Conservation (phyloP, 2,113 vertebrate genomes). For the Glaucidium brasilianum region DNA sequence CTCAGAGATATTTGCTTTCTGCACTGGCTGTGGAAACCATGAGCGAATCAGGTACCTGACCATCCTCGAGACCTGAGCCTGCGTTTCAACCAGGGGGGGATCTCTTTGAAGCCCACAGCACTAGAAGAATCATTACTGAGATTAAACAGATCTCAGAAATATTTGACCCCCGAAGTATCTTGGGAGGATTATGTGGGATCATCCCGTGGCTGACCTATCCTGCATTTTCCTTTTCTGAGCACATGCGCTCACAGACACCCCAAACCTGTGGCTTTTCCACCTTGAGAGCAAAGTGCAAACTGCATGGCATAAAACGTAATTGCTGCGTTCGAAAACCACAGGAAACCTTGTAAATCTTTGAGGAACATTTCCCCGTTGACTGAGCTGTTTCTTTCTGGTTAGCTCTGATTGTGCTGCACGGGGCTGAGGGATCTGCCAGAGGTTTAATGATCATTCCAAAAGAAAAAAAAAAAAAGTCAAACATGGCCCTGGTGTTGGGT, state of each 20-base stretch:
- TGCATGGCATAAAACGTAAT: not conserved
- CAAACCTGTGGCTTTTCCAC: not conserved
- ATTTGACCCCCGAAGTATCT: not conserved
- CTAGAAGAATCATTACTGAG: not conserved
- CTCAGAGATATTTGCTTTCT: not conserved
- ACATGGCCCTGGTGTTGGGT: not conserved
- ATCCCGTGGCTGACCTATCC: not conserved
- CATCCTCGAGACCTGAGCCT: not conserved
- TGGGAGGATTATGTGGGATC: not conserved
- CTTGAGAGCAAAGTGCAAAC: not conserved
- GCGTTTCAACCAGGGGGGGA: fast-evolving
- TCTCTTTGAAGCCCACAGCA: not conserved
- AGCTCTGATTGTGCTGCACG: not conserved
- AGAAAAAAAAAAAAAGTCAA: not conserved
- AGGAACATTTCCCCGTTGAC: not conserved
- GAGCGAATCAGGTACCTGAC: not conserved
- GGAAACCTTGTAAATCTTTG: not conserved
- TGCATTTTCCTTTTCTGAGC: not conserved
- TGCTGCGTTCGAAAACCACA: not conserved
- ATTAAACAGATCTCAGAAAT: not conserved
- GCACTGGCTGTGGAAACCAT: not conserved
- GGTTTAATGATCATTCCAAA: not conserved
- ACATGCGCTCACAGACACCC: not conserved
- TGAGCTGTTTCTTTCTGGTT: not conserved
- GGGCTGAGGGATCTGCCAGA: not conserved